Evolutionary conservation across 1,140 invertebrate genomes (phyloP).

Genomic region (Phthorimaea operculella): DNA sequence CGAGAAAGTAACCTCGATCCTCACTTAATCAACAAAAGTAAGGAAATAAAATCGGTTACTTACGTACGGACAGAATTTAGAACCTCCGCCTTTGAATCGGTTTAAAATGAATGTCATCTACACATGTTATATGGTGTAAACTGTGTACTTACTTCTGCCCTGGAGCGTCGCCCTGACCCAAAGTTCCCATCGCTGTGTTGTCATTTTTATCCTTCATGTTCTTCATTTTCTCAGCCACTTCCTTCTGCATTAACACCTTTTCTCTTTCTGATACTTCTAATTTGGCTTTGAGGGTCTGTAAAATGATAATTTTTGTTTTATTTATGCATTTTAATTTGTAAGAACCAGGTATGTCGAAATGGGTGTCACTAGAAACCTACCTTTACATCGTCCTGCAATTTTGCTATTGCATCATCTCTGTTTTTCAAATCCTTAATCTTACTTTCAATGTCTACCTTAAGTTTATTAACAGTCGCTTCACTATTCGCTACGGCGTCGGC

Average conservation of each 20-base stretch:
- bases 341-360: neutral
- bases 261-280: constrained; percentile 50
- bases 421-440: constrained; percentile 51
- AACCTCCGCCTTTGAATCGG: no score
- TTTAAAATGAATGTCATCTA: no score
- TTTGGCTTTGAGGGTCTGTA: constrained; percentile 51
- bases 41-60: no score
- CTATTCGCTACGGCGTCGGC: constrained; percentile 34
- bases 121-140: neutral
- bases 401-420: constrained; percentile 47
- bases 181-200: constrained; percentile 40
- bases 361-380: constrained; percentile 21
- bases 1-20: no score
- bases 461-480: constrained; percentile 46
- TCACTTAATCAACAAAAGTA: no score
- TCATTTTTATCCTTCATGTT: constrained; percentile 52
- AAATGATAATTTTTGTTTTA: constrained; percentile 6
- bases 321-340: neutral
- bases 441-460: constrained; percentile 48
- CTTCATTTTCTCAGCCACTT: constrained; percentile 32
- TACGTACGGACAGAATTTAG: no score
- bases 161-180: constrained; percentile 45
- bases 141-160: constrained; percentile 33
- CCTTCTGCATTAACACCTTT: constrained; percentile 46
- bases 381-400: constrained; percentile 56